Base-by-base conservation (phyloP, 1,140 invertebrate genomes). In the Diploscapter pachys region DNA sequence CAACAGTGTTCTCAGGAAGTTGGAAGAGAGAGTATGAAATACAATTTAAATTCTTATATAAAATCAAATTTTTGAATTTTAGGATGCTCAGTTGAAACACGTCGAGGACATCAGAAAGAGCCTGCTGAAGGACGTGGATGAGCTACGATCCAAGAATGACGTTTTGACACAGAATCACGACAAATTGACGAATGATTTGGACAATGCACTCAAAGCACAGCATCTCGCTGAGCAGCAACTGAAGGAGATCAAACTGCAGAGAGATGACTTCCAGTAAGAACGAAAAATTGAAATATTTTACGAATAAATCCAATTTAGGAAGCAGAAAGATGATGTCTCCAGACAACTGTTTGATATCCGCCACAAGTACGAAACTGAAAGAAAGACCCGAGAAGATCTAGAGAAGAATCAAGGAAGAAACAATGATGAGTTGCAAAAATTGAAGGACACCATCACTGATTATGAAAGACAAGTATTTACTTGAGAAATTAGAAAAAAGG, bases 391-490 rank as follows among this genome's bases (percentile, higher is more conserved):
- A 8, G 77, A 81, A 48, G 66, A 76, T 31, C 49, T 73, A 2
- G 79, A 82, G 48, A 81, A 79, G 71, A 79, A 73, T 67, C 4
- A 62, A 65, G 62, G 51, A 13, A 50, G 63, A 61, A 63, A 80
- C 65, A 78, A 81, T 61, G 81, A 85, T 11, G 83, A 85, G 69
- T 71, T 85, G n/a, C 84, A 85, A 2, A 85, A 82, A 56, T 76
- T 79, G 5, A 80, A 81, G 50, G 68, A 70, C 13, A 72, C 79
- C 51, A 72, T 85, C 13, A 79, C 77, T 50, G 84, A 85, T 69
- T 80, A 78, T 63, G 84, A 85, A 63, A 74, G 80, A 54, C 71
- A 72, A 53, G 71, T 72, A 67, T 6, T 31, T 5, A 54, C 5
- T 48, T 51, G 5, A 13, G 6, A 5, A 64, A 6, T 9, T 5